Base-by-base conservation (phyloP, 2,888 invertebrate genomes). In the Morpho helenor region DNA sequence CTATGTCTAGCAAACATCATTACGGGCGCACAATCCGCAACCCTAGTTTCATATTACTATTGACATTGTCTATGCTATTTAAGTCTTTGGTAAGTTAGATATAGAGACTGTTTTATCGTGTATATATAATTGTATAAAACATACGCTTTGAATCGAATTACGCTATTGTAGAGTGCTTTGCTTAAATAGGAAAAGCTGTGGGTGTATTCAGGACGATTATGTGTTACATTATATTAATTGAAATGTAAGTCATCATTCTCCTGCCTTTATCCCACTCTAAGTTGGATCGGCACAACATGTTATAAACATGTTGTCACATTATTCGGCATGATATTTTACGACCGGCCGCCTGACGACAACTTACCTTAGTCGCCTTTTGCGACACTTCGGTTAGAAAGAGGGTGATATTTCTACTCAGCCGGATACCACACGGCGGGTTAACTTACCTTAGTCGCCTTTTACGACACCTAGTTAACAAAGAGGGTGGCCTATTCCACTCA, bases 1-100 rank as follows among this genome's bases (percentile, higher is more conserved):
- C 63, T 58, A 64, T 66, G 64, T 69, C 59, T 65, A 62, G 64
- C 65, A 64, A 57, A 66, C 62, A 57, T 61, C 54, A 46, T 60
- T 63, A 63, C 57, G 53, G 59, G 54, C 16, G 55, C 49, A 55
- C 54, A 48, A 54, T 54, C 48, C 43, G 40, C 52, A 16, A n/a
- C 45, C n/a, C 47, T 43, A 44, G 57, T 40, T 58, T 49, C 42
- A 10, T 10, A 53, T 47, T 53, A 53, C 52, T 39, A 46, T 45
- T 52, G 52, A n/a, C 7, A 46, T 40, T 46, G 8, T 53, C 6
- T n/a, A 22, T 7, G 8, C 52, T 40, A 31, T 41, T 46, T 16
- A n/a, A 40, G 40, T 10, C 46, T 22, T 16, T 53, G 8, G 22
- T 53, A 16, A 16, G 2, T 9, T 40, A 16, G 39, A 7, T 4